Percentiles rank a stretch among this genome's conserved stretches.
Evolutionary conservation across 2,113 vertebrate genomes (phyloP).

Genomic region (Eonycteris spelaea): DNA sequence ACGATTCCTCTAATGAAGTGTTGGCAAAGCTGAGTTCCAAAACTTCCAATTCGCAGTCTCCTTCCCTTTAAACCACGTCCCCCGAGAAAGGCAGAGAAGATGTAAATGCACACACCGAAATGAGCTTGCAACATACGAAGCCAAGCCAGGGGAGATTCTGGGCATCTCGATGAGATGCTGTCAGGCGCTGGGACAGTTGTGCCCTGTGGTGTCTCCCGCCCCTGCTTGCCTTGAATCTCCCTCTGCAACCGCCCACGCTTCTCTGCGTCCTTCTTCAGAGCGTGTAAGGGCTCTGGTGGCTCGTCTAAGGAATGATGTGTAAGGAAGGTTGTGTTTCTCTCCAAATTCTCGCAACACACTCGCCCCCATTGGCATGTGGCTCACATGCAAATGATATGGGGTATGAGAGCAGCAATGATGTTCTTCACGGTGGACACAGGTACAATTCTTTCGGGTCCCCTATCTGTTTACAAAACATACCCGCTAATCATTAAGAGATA

Average conservation of each 20-base stretch:
- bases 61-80: neutral
- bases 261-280: neutral
- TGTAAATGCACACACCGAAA: neutral
- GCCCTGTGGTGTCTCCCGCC: neutral
- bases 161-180: neutral
- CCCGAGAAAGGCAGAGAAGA: neutral
- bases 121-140: neutral
- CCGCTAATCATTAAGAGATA: neutral
- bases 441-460: neutral
- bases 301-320: neutral
- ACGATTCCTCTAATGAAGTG: neutral
- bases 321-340: neutral
- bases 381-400: neutral
- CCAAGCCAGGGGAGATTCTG: neutral
- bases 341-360: neutral
- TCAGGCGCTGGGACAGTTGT: neutral
- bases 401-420: neutral
- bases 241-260: neutral
- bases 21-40: neutral
- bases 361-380: neutral
- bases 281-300: accelerated
- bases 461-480: neutral
- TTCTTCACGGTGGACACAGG: neutral
- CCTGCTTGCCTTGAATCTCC: neutral
- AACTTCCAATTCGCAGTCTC: neutral